Base-by-base conservation (phyloP, 2,888 invertebrate genomes). In the Syritta pipiens region DNA sequence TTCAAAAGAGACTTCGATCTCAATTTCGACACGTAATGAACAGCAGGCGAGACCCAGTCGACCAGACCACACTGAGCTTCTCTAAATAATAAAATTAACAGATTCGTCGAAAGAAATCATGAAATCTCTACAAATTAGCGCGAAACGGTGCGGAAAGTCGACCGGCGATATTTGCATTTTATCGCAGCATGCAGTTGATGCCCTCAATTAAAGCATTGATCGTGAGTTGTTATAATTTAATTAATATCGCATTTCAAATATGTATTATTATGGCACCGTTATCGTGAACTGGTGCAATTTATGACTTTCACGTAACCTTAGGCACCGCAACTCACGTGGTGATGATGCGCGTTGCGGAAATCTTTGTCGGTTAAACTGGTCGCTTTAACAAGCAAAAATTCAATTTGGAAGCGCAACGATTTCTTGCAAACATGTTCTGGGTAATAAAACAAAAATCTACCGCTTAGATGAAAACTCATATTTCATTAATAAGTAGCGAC, bases 71-170 rank as follows among this genome's bases (percentile, higher is more conserved):
- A 10, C 6, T 14, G 35, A 14, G 30, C n/a, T 22, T 30, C 48
- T 46, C 42, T 60, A 53, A 75, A 75, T 55, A 75, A 75, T 49
- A 59, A 55, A 75, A 75, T 67, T 67, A 75, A 75, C 67, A 68
- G 60, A 60, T 49, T 62, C 28, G 28, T 69, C 26, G 19, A 59
- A 22, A 44, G 44, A 68, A 69, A 57, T 69, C 62, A 57, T 55
- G 51, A 68, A 57, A 68, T 62, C 26, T n/a, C n/a, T 10, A 69
- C 35, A 69, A 63, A 69, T 76, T 69, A 69, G 63, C 69, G 57
- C 62, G 28, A 76, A 69, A 62, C 30, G 62, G 63, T 57, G 63
- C 51, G 44, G 57, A 76, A 69, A 69, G 60, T 63, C 57, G n/a
- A 44, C n/a, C n/a, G n/a, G n/a, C 65, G 9, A 42, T 57, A 69